phyloP scores from a whole-genome alignment of 2,888 invertebrate species.

The Stenchaetothrips biformis region DNA sequence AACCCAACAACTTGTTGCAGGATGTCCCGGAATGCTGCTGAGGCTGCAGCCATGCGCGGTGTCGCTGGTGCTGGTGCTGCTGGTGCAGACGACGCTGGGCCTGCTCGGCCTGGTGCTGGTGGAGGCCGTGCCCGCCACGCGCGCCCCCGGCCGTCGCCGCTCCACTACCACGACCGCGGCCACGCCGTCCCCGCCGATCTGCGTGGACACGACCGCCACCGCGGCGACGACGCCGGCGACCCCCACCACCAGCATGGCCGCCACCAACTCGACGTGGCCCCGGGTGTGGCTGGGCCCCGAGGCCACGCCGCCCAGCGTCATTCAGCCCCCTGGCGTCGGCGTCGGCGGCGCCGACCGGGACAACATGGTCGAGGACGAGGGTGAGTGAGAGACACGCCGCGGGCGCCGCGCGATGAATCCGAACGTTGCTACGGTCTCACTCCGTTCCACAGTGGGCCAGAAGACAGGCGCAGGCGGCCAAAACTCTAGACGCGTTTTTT shows the following conservation, averaged over 20 bases:
- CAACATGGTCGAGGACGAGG: constrained; percentile 13
- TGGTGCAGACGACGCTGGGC: background rate
- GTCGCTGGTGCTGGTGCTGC: constrained; percentile 13
- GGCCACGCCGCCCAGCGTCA: constrained; percentile 4
- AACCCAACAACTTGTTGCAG: too few relatives aligned
- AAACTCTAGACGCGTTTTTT: too few relatives aligned
- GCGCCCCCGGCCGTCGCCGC: constrained; percentile 5
- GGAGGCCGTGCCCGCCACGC: constrained; percentile 11
- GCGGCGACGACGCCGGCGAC: background rate
- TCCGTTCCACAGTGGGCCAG: too few relatives aligned
- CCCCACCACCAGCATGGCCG: constrained; percentile 1
- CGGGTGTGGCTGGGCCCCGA: background rate
- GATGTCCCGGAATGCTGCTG: constrained; percentile 22
- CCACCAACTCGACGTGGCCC: constrained; percentile 21
- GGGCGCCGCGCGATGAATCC: too few relatives aligned
- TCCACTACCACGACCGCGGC: background rate
- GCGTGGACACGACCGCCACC: constrained; percentile 1
- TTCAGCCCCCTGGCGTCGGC: constrained; percentile 13
- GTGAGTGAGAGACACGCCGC: too few relatives aligned
- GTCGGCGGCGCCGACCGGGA: constrained; percentile 10
- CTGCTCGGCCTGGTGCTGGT: constrained; percentile 15
- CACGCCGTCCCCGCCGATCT: constrained; percentile 6
- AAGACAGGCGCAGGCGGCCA: too few relatives aligned
- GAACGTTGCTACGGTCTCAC: too few relatives aligned
- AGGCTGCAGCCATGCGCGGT: constrained; percentile 18